Base-by-base conservation (phyloP, 2,113 vertebrate species). In the Papio anubis region DNA sequence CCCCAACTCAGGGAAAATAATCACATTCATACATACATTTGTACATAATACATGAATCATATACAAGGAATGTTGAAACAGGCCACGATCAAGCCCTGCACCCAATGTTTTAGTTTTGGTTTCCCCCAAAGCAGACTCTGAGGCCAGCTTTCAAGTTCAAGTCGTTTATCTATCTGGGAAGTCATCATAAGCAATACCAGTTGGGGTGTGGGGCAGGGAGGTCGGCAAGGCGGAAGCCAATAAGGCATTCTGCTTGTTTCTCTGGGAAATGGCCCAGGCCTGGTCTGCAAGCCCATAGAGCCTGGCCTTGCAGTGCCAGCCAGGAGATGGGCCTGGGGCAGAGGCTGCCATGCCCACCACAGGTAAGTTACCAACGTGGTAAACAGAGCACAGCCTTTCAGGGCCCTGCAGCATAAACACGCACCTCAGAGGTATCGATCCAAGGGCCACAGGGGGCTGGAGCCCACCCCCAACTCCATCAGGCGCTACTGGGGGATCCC, bases 381-480 rank as follows among this genome's bases (percentile, higher is more conserved):
- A 7, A 43, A 16, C 2, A 38, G 0, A 73, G 30, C 11, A 45
- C 48, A 38, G 14, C 30, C n/a, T 1, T 0, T 38, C 23, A 6
- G 48, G 45, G 32, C 35, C 20, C 76, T 1, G 0, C 38, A 16
- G 57, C 45, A 68, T 23, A 76, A 52, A 48, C 57, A 17, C 1
- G 2, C 11, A 8, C 38, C 40, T 13, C 8, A 3, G 50, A 30
- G 16, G 48, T 38, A 32, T 14, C 27, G 6, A 25, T 17, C 57
- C 43, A 6, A 1, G 16, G 21, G 4, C 8, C 35, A 3, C 30
- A 25, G 55, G 59, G 59, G 23, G 8, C 13, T 0, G n/a, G 14
- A 35, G 0, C 11, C 13, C 21, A 30, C 10, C 13, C 43, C 75
- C 75, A 43, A 14, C 21, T 52, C 48, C 73, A 14, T 40, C n/a